phyloP scores from a whole-genome alignment of 1,140 invertebrate species.

The Drosophila seguyi region DNA sequence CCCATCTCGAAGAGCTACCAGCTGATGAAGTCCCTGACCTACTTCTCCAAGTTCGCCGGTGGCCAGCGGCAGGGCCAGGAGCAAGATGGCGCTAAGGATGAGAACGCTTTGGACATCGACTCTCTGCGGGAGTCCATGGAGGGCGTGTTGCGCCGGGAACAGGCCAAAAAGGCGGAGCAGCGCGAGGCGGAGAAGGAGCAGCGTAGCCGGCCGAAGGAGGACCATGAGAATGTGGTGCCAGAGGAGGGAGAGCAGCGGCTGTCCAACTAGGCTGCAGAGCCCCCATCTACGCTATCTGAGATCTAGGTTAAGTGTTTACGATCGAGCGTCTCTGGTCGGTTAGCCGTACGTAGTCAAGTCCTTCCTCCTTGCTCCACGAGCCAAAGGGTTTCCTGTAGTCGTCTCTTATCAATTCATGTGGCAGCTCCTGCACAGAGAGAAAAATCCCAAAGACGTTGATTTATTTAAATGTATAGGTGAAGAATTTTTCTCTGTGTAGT shows the following conservation, averaged over 20 bases:
- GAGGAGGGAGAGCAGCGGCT: conserved; percentile 62
- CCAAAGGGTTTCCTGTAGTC: conserved; percentile 61
- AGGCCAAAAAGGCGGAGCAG: conserved; percentile 57
- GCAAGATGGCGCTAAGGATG: conserved; percentile 65
- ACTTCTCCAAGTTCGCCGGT: conserved; percentile 91
- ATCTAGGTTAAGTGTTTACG: conserved; percentile 74
- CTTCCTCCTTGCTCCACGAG: conserved; percentile 45
- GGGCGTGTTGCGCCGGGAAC: conserved; percentile 63
- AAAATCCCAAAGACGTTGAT: neutral
- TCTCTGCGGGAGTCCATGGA: conserved; percentile 76
- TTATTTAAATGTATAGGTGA: neutral
- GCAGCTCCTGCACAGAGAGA: conserved; percentile 21
- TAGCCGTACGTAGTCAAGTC: conserved; percentile 74
- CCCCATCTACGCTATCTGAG: conserved; percentile 70
- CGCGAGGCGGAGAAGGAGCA: conserved; percentile 20
- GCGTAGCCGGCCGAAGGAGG: conserved; percentile 46
- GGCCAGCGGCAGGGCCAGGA: conserved; percentile 52
- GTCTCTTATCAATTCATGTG: conserved; percentile 14
- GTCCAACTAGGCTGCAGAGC: conserved; percentile 57
- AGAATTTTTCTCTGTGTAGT: conserved; percentile 27
- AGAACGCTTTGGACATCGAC: conserved; percentile 73
- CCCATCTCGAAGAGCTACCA: conserved; percentile 96
- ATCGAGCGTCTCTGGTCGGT: conserved; percentile 78
- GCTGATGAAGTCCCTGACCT: conserved; percentile 94
- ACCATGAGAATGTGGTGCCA: conserved; percentile 68